Percentiles rank a stretch among this genome's conserved stretches.
These are phyloP conservation scores for Ceyx cyanopectus DNA, from an alignment of 2,113 vertebrate species.

Conservation along the genomic window DNA sequence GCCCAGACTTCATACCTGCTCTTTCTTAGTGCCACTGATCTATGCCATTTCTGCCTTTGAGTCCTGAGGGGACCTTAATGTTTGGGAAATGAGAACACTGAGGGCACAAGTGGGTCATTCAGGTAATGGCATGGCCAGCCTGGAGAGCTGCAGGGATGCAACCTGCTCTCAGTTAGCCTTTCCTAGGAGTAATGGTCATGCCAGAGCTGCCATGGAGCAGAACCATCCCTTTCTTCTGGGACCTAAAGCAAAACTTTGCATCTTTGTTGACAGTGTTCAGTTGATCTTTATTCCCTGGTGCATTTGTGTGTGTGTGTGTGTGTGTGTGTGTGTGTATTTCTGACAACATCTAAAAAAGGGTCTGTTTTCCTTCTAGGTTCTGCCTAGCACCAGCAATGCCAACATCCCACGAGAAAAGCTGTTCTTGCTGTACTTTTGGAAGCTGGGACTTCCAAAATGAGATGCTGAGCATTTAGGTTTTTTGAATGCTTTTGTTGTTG, in stretches of 20 bases:
- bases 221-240: not conserved
- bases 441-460: constrained; percentile 49
- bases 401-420: constrained; percentile 66
- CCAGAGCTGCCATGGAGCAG: not conserved
- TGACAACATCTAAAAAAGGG: constrained; percentile 29
- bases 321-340: not conserved
- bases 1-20: not conserved
- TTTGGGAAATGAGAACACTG: not conserved
- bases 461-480: not conserved
- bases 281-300: constrained; percentile 26
- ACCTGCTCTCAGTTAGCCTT: not conserved
- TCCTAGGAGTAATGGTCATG: not conserved
- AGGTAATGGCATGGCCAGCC: not conserved
- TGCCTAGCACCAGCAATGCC: constrained; percentile 63
- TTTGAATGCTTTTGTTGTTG: not conserved
- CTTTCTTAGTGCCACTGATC: not conserved
- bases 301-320: not conserved
- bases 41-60: not conserved
- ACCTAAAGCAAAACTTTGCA: not conserved
- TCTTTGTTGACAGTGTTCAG: not conserved
- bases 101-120: not conserved
- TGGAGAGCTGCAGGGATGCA: not conserved
- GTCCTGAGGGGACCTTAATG: not conserved
- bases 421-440: constrained; percentile 63
- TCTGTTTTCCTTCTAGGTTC: constrained; percentile 60